Conservation (phyloP, 2,797 vertebrate genomes). For the Eulemur rubriventer region DNA sequence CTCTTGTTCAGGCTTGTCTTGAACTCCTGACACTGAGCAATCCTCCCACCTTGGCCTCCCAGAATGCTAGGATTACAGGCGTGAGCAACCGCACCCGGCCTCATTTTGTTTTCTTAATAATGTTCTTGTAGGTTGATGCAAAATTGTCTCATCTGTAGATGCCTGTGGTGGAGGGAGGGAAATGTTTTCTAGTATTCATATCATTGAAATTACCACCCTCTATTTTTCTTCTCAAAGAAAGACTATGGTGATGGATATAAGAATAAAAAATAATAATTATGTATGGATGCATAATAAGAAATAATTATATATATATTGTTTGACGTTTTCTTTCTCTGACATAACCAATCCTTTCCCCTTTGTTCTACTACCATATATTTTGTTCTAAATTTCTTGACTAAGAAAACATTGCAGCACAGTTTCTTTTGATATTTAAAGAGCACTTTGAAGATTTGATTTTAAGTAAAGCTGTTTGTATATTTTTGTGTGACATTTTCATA, state of each 20-base stretch:
- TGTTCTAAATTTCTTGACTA: constrained; percentile 42
- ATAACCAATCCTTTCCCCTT: neutral
- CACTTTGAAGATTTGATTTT: constrained; percentile 43
- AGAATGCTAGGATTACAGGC: too few relatives aligned
- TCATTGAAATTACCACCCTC: constrained; percentile 54
- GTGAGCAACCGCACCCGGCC: too few relatives aligned
- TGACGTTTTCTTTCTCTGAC: constrained; percentile 35
- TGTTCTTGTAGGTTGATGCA: constrained; percentile 33
- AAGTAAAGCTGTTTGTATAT: neutral
- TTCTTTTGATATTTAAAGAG: constrained; percentile 48
- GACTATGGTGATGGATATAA: constrained; percentile 54
- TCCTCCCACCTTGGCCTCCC: too few relatives aligned
- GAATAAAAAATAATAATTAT: constrained; percentile 75
- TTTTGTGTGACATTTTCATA: constrained; percentile 42
- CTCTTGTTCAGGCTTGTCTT: too few relatives aligned
- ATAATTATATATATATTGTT: constrained; percentile 56
- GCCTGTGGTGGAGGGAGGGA: constrained; percentile 66
- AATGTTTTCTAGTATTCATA: constrained; percentile 58
- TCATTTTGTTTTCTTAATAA: constrained; percentile 54
- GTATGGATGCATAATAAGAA: constrained; percentile 67
- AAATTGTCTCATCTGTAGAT: constrained; percentile 49
- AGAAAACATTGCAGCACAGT: neutral
- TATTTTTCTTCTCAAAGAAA: constrained; percentile 67
- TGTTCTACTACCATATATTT: neutral
- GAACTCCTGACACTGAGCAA: too few relatives aligned